Percentiles rank a stretch among this genome's conserved stretches.
These are phyloP conservation scores for Pogonomyrmex californicus DNA, from an alignment of 1,140 invertebrate genomes.

Conservation along the genomic window DNA sequence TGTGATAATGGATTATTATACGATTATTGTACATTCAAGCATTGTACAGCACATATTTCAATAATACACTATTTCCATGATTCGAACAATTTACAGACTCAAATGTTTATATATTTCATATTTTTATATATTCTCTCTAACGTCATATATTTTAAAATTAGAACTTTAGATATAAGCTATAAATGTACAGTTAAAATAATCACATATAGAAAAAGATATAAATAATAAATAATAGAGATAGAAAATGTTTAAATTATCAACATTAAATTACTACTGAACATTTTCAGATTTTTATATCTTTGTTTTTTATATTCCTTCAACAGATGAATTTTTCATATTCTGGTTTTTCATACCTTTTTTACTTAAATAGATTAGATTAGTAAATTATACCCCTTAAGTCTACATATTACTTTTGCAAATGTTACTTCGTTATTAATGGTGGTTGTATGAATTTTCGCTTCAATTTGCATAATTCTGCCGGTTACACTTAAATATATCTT, in stretches of 20 bases:
- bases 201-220: background rate
- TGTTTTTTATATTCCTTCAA: background rate
- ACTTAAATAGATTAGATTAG: background rate
- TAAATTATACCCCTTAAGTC: background rate
- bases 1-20: slow-evolving; percentile 21
- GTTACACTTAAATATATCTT: background rate
- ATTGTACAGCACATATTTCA: background rate
- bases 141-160: background rate
- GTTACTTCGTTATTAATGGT: slow-evolving; percentile 9
- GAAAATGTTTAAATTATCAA: background rate
- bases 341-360: too few species aligned
- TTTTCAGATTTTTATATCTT: background rate
- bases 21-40: background rate
- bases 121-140: background rate
- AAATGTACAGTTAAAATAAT: background rate
- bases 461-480: background rate
- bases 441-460: background rate
- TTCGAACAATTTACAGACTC: background rate
- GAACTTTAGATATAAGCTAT: background rate
- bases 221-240: background rate
- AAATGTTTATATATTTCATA: background rate
- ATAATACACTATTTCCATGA: slow-evolving; percentile 12
- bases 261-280: background rate
- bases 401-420: background rate
- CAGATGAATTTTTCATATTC: background rate